Conservation (phyloP, 2,888 invertebrate genomes). For the Caenorhabditis becei region DNA sequence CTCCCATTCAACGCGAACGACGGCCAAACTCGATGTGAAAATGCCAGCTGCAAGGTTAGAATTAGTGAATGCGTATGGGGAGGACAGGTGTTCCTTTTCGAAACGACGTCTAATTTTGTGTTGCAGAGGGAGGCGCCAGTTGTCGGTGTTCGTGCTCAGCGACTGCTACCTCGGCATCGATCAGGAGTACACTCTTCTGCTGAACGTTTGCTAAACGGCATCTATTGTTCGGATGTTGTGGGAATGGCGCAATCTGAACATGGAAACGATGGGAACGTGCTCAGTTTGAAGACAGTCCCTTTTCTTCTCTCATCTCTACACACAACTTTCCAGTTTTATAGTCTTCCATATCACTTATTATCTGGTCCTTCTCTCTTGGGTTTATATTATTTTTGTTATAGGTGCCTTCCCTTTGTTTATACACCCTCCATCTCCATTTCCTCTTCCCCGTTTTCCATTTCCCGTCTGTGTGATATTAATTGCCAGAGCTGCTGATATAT, state of each 20-base stretch:
- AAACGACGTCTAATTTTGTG: conserved; percentile 2
- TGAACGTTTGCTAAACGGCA: conserved; percentile 19
- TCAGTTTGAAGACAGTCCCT: not conserved
- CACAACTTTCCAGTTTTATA: not conserved
- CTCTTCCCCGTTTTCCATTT: not conserved
- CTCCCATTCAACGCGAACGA: conserved; percentile 20
- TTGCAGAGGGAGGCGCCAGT: conserved; percentile 70
- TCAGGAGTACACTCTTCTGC: conserved; percentile 71
- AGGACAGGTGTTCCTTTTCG: not conserved
- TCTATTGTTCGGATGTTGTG: not conserved
- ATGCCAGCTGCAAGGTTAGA: conserved; percentile 58
- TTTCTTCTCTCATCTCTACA: not conserved
- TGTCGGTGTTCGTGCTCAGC: conserved; percentile 73
- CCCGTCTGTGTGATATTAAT: not conserved
- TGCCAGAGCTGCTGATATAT: not conserved
- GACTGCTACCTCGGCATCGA: conserved; percentile 79
- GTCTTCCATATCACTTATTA: not conserved
- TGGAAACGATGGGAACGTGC: not conserved
- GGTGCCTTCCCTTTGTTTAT: conserved; percentile 2
- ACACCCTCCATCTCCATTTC: not conserved
- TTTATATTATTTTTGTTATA: too few species aligned
- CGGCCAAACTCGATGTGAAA: conserved; percentile 54
- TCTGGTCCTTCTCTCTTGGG: too few species aligned
- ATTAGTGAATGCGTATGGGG: not conserved
- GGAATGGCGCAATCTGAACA: not conserved